Evolutionary conservation across 2,797 vertebrate species (phyloP).

Genomic region (Typhlichthys subterraneus): DNA sequence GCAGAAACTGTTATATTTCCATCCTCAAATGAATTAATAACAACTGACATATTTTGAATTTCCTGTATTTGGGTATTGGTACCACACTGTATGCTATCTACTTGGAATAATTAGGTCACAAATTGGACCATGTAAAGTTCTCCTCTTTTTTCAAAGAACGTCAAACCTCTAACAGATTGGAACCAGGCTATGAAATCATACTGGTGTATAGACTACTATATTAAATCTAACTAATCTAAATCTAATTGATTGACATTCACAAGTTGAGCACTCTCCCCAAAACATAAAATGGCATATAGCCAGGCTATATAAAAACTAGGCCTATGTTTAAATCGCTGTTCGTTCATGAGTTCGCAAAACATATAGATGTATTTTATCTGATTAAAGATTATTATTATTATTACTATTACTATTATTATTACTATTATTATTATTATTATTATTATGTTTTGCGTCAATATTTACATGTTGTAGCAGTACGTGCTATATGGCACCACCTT

Average conservation of each 20-base stretch:
- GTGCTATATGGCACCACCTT: slow-evolving; percentile 16
- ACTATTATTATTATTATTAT: neutral
- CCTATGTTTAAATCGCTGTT: no score
- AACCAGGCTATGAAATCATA: neutral
- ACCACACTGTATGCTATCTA: slow-evolving; percentile 20
- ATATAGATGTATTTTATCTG: no score
- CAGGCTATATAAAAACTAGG: no score
- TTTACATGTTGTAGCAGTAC: neutral
- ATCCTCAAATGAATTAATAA: slow-evolving; percentile 61
- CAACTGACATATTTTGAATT: slow-evolving; percentile 50
- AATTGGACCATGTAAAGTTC: slow-evolving; percentile 10
- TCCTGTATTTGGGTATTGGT: slow-evolving; percentile 35
- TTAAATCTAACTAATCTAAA: no score
- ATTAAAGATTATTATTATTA: no score
- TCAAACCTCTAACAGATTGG: neutral
- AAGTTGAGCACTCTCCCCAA: no score
- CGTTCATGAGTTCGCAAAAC: no score
- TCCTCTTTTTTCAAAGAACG: neutral
- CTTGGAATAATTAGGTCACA: slow-evolving; percentile 43
- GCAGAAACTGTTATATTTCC: slow-evolving; percentile 37
- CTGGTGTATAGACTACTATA: no score
- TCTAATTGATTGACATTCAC: no score
- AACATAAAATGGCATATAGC: no score
- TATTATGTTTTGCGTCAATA: no score
- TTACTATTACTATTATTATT: no score